phyloP scores from a whole-genome alignment of 2,888 invertebrate genomes.

The Bursaphelenchus okinawaensis region DNA sequence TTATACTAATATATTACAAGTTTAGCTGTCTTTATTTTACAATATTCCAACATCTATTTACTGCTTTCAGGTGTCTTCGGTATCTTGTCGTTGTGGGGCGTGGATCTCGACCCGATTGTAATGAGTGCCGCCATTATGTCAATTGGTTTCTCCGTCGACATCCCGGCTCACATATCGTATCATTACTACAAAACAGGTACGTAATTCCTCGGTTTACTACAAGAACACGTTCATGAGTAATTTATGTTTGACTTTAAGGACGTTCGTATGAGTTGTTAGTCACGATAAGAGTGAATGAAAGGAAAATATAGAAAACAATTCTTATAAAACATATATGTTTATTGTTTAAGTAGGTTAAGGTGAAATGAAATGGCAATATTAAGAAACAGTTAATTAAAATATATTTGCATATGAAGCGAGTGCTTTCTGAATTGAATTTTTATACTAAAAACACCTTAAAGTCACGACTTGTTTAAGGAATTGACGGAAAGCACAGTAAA shows the following conservation, averaged over 20 bases:
- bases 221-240: background rate
- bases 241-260: too few relatives aligned
- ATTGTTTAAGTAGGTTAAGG: too few relatives aligned
- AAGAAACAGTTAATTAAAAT: too few relatives aligned
- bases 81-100: slow-evolving; percentile 51
- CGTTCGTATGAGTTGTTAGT: too few relatives aligned
- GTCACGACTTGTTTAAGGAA: slow-evolving; percentile 18
- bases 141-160: slow-evolving; percentile 56
- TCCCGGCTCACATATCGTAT: slow-evolving; percentile 55
- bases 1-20: too few relatives aligned
- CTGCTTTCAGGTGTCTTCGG: slow-evolving; percentile 50
- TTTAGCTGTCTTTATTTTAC: background rate
- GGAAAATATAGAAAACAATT: too few relatives aligned
- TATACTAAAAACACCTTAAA: background rate
- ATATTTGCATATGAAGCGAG: too few relatives aligned
- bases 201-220: background rate
- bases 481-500: slow-evolving; percentile 12
- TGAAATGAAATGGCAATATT: too few relatives aligned
- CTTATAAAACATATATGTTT: too few relatives aligned
- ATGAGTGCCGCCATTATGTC: slow-evolving; percentile 53
- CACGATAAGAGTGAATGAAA: too few relatives aligned
- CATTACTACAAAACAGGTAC: slow-evolving; percentile 51
- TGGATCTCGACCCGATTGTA: slow-evolving; percentile 53
- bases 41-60: background rate
- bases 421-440: too few relatives aligned